These are phyloP conservation scores for Pogonocichla stellata DNA, from an alignment of 2,113 vertebrate species.

Conservation along the genomic window DNA sequence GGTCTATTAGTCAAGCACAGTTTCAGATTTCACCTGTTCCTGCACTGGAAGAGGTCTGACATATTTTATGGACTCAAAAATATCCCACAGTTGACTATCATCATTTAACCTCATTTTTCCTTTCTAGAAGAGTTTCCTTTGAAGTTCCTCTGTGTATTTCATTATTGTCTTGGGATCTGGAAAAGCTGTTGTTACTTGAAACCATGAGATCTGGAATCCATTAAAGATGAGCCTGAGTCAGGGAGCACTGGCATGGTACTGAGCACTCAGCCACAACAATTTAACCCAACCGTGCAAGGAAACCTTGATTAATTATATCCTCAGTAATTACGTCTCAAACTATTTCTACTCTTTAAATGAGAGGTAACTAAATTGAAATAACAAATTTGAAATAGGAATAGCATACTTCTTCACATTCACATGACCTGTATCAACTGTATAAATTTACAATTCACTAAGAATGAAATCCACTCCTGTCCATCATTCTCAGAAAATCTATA, in stretches of 20 bases:
- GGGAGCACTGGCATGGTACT: constrained; percentile 13
- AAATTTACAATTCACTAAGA: not conserved
- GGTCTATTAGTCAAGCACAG: not conserved
- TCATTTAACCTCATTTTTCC: constrained; percentile 45
- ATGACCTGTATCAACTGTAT: not conserved
- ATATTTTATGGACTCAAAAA: constrained; percentile 51
- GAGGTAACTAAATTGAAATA: not conserved
- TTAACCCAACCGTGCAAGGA: constrained; percentile 18
- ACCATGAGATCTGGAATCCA: constrained; percentile 61
- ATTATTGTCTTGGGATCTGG: constrained; percentile 52
- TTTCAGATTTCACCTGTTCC: constrained; percentile 67
- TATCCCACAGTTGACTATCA: constrained; percentile 29
- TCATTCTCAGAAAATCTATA: not conserved
- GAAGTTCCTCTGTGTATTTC: constrained; percentile 65
- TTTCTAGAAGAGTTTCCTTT: constrained; percentile 47
- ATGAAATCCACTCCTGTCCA: not conserved
- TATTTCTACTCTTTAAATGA: not conserved
- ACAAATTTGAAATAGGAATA: not conserved
- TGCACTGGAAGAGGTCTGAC: not conserved
- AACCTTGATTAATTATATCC: not conserved
- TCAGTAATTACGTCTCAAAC: not conserved
- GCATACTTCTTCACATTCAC: not conserved
- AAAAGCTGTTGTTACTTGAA: constrained; percentile 67
- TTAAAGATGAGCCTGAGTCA: constrained; percentile 34
- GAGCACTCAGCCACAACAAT: constrained; percentile 15